These are phyloP conservation scores for Aptenodytes patagonicus DNA, from an alignment of 2,113 vertebrate genomes.

Conservation along the genomic window DNA sequence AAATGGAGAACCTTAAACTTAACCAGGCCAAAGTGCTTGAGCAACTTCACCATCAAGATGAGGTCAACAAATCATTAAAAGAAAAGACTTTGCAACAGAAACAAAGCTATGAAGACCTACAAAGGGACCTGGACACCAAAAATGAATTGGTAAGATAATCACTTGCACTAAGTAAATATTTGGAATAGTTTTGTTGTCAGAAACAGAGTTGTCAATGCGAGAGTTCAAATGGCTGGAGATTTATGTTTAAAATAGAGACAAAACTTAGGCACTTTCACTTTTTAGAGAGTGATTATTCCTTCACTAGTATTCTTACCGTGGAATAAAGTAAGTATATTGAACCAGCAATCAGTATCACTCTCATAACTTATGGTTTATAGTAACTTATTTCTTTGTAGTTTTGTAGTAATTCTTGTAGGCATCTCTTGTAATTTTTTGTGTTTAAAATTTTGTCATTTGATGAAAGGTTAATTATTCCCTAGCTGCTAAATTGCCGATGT, in stretches of 20 bases:
- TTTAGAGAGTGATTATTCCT: neutral
- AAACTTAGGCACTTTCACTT: neutral
- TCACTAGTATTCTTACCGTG: neutral
- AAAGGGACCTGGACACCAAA: conserved; percentile 79
- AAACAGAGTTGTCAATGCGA: neutral
- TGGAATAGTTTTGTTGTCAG: neutral
- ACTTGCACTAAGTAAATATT: neutral
- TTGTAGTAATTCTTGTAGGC: no score
- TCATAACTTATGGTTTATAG: neutral
- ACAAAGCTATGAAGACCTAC: conserved; percentile 67
- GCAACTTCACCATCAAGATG: conserved; percentile 76
- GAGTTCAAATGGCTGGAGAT: neutral
- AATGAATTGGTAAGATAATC: conserved; percentile 78
- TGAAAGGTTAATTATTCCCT: neutral
- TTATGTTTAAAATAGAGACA: neutral
- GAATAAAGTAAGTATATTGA: neutral
- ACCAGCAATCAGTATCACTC: neutral
- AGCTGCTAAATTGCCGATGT: neutral
- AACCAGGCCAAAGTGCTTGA: conserved; percentile 70
- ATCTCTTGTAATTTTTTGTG: neutral
- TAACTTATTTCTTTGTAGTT: neutral
- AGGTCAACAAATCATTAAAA: conserved; percentile 74
- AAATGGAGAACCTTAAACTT: conserved; percentile 73
- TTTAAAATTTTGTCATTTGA: neutral
- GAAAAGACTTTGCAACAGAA: conserved; percentile 73